phyloP scores from a whole-genome alignment of 23 tunicate species.

The Ascidia mentula region DNA sequence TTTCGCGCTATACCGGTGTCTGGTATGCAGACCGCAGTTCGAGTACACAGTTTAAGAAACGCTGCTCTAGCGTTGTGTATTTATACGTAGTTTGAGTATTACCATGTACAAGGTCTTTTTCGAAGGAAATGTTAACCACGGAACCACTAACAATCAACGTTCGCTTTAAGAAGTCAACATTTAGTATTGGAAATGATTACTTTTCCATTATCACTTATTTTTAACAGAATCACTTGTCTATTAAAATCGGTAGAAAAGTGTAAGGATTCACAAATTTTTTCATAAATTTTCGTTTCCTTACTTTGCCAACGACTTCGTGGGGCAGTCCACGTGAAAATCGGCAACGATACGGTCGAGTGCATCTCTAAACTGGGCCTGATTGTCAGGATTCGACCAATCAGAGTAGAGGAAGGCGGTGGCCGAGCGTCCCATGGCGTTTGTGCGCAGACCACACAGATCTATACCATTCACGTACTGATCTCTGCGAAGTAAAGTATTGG shows the following conservation, averaged over 20 bases:
- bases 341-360: constrained; percentile 51
- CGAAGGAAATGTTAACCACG: too few species aligned
- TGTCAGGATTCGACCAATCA: constrained; percentile 53
- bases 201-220: too few species aligned
- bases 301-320: constrained; percentile 20
- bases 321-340: constrained; percentile 61
- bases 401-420: constrained; percentile 56
- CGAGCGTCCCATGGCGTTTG: constrained; percentile 42
- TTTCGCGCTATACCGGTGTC: too few species aligned
- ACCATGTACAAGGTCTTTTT: too few species aligned
- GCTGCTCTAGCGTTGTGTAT: too few species aligned
- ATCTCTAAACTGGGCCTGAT: constrained; percentile 51
- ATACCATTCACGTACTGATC: constrained; percentile 36
- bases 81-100: too few species aligned
- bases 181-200: too few species aligned
- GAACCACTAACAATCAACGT: too few species aligned
- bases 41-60: too few species aligned
- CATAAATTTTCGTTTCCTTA: background rate
- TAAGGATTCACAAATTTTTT: background rate
- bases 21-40: too few species aligned
- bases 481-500: background rate
- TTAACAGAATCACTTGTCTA: too few species aligned
- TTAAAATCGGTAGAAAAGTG: background rate
- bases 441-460: constrained; percentile 37
- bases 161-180: too few species aligned